These are phyloP conservation scores for Zapornia atra DNA, from an alignment of 2,113 vertebrate species.

Conservation along the genomic window DNA sequence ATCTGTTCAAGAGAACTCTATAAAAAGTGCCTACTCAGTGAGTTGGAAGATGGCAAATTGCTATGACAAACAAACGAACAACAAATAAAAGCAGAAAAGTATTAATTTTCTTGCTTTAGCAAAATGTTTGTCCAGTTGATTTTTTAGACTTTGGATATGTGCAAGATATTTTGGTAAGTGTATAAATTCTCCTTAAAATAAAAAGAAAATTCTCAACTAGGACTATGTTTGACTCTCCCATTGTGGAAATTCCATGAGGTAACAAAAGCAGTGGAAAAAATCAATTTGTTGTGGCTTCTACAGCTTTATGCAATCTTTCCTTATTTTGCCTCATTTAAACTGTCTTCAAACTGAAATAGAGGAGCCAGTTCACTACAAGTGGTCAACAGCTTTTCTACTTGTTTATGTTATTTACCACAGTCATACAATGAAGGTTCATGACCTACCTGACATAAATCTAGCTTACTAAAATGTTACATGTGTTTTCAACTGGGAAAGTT, in stretches of 20 bases:
- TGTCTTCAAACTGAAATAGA: conserved; percentile 37
- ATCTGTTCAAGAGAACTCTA: neutral
- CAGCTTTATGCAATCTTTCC: conserved; percentile 25
- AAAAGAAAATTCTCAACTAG: neutral
- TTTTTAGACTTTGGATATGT: neutral
- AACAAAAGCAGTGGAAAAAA: conserved; percentile 59
- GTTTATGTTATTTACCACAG: conserved; percentile 49
- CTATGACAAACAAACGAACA: neutral
- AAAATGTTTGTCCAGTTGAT: neutral
- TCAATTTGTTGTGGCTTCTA: conserved; percentile 57
- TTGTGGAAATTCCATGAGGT: conserved; percentile 10
- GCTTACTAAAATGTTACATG: conserved; percentile 55
- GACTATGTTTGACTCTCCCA: neutral
- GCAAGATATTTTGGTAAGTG: neutral
- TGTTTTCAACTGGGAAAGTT: conserved; percentile 39
- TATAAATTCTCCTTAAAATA: neutral
- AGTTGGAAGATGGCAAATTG: neutral
- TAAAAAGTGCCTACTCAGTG: neutral
- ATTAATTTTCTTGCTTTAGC: neutral
- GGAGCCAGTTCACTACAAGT: conserved; percentile 47
- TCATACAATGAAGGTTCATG: conserved; percentile 59
- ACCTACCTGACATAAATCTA: conserved; percentile 63
- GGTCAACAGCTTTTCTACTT: conserved; percentile 56
- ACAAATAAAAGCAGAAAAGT: neutral
- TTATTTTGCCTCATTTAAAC: conserved; percentile 46